Evolutionary conservation across 2,888 invertebrate genomes (phyloP), one percentile per base, ranked within the genome.

Genomic region (Macaria notata): DNA sequence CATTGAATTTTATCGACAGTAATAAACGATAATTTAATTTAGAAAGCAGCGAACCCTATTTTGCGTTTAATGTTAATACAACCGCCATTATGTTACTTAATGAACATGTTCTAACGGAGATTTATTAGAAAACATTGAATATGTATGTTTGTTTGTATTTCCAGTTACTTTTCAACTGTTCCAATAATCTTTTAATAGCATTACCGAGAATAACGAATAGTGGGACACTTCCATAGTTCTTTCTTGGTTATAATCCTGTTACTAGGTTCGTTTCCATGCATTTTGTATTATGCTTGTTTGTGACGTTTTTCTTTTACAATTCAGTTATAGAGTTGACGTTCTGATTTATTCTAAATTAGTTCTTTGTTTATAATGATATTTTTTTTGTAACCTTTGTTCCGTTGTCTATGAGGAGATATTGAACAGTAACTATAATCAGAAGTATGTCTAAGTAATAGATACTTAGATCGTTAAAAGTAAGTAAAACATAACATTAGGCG

Each of bases 131-230:
- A 42, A 47, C 39, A 42, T 39, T n/a, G n/a, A 49, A 44, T 60
- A 46, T 46, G 33, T 36, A 36, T 7, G 33, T 36, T 36, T 36
- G 7, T 4, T 36, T 6, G 7, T 36, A 36, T 36, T 36, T 36
- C 41, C 8, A 41, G 19, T 19, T 19, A 19, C 2, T 19, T 19
- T 19, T 19, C 19, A 19, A 19, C 19, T 19, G 19, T 31, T 30
- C 36, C 19, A 38, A 44, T 70, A 78, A 75, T 75, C 72, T 69
- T 64, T 59, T 79, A 79, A 78, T 70, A 70, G 73, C 56, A 75
- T 78, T 79, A 77, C 63, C 63, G 60, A 64, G 70, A 63, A 75
- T 79, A 78, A 77, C 72, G 72, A 68, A 70, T 64, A 72, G 67
- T 72, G 65, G 70, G 68, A 58, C 69, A 68, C 63, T 61, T 68